Base-by-base conservation (phyloP, 2,113 vertebrate species). In the Hiodon tergisus region DNA sequence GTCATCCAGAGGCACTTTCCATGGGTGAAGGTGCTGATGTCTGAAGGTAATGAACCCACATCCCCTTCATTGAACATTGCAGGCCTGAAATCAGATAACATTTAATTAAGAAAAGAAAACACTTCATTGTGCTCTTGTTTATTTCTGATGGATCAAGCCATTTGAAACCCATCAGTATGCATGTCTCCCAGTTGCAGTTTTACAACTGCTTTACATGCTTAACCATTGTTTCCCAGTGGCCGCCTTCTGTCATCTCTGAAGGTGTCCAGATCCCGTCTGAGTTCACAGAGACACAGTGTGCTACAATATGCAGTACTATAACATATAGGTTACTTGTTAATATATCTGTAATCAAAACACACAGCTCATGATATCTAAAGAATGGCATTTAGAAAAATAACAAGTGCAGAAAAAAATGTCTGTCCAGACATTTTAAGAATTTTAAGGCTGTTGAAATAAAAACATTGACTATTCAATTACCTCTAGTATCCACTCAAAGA, bases 361-460 rank as follows among this genome's bases (percentile, higher is more conserved):
- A 82, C 83, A 82, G 85, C 83, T 82, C 85, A 85, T 84, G 81
- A 85, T 78, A 82, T 87, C 84, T 80, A 78, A 82, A 80, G 85
- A 84, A 83, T 77, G 81, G 82, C 82, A 82, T 82, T 84, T 87
- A 83, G 69, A 86, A 87, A 88, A 86, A 73, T 81, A 81, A 85
- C 80, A 76, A 82, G 79, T 78, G 75, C 83, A 79, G 76, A 71
- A 73, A 77, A 79, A 79, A 85, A 81, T 79, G 31, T 31, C 31
- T 31, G 31, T 31, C 31, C 31, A 31, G 31, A 31, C 31, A 82
- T 81, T 82, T 73, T 65, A 2, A 6, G 78, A 84, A 78, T 76
- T 82, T 87, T 88, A 89, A 89, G 87, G 88, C 87, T 87, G 82
- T 81, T 80, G 77, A 85, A 84, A 75, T 76, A 48, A 69, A 46